Evolutionary conservation across 2,797 vertebrate species (phyloP).

Genomic region (Cirrhinus mrigala): DNA sequence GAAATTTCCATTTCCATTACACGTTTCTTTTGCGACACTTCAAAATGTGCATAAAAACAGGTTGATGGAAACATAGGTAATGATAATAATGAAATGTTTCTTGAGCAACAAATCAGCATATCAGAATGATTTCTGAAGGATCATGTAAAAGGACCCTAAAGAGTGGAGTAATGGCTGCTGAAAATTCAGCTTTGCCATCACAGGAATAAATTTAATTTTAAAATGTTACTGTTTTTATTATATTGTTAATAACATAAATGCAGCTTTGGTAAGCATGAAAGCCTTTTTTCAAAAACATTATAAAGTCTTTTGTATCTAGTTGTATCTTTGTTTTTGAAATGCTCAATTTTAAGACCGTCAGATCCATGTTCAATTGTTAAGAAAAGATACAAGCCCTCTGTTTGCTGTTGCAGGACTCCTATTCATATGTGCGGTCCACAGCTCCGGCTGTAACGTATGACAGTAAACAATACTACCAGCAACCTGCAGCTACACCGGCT

Average conservation of each 20-base stretch:
- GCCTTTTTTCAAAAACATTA: neutral
- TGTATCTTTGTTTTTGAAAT: neutral
- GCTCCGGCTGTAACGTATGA: constrained; percentile 94
- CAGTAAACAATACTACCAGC: constrained; percentile 97
- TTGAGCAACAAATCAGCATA: too few species aligned
- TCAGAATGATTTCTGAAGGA: neutral
- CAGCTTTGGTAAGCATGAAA: neutral
- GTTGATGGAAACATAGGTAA: too few species aligned
- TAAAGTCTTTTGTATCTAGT: neutral
- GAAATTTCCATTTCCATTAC: too few species aligned
- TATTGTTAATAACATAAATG: neutral
- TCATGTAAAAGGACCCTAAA: neutral
- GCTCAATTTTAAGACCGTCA: neutral
- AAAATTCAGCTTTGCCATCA: neutral
- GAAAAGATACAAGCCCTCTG: neutral
- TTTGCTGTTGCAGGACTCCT: constrained; percentile 85
- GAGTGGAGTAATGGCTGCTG: neutral
- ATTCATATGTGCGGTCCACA: constrained; percentile 94
- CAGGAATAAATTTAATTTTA: neutral
- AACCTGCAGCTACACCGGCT: constrained; percentile 89
- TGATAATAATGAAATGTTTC: too few species aligned
- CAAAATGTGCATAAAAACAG: too few species aligned
- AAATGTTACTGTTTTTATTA: neutral
- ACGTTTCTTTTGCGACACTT: too few species aligned
- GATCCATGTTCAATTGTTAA: neutral